Base-by-base conservation (phyloP, 2,797 vertebrate genomes). In the Oreonectes daqikongensis region DNA sequence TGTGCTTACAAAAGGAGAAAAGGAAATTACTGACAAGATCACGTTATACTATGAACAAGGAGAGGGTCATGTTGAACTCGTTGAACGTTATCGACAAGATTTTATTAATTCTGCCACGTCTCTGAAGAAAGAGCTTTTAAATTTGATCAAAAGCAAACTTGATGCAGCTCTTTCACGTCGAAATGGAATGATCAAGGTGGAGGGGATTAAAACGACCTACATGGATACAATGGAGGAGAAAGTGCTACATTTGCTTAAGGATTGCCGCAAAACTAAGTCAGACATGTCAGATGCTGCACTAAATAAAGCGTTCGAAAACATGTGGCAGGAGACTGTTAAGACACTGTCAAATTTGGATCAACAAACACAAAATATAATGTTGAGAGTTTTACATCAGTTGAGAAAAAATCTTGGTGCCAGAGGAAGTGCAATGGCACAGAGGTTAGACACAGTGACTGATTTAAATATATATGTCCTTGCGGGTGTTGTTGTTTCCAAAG, bases 11-110 rank as follows among this genome's bases (percentile, higher is more conserved):
- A 5, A 44, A 17, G 42, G 42, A 44, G 42, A 44, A 17, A 44
- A 4, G 42, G 42, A 44, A 44, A 44, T 44, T 17, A 44, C 17
- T 44, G 42, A 17, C 4, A 78, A 53, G 48, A 76, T 7, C 0
- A 67, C 90, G 83, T 20, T 64, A 6, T 92, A 91, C 69, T 92
- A 88, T 71, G 78, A 90, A 30, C 84, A 84, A 61, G 75, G 69
- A 48, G 85, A 85, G 0, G 77, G 80, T 14, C 86, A 91, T 60
- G 80, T 90, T 20, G 50, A 85, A 40, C 85, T 93, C 0, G 82
- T 90, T 35, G 91, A 91, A 79, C 57, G 77, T 38, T 85, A 89
- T 79, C 88, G 64, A 69, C 81, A 86, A 77, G 86, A 88, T 0
- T 93, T 93, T 75, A 24, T 55, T 7, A 88, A 72, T 78, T 88